These are phyloP conservation scores for Isoperla grammatica DNA, from an alignment of 2,888 invertebrate species.

Conservation along the genomic window DNA sequence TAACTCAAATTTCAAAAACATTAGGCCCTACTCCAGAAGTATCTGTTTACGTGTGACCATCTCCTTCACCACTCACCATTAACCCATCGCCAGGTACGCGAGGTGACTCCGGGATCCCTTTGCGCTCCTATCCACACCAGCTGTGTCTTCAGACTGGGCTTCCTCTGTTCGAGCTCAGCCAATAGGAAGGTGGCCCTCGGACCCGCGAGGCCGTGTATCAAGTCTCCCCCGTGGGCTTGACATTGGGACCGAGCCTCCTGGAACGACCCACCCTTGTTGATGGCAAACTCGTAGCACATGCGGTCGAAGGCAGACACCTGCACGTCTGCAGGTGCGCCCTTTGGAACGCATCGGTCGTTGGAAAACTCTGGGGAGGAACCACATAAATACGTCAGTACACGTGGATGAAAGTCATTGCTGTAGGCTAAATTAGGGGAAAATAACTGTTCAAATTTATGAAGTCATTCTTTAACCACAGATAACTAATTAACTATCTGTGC, in stretches of 20 bases:
- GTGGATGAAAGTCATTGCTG: not conserved
- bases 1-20: too few species aligned
- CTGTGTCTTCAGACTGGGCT: slow-evolving; percentile 73
- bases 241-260: slow-evolving; percentile 75
- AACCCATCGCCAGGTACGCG: slow-evolving; percentile 85
- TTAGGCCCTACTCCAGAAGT: too few species aligned
- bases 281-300: slow-evolving; percentile 85
- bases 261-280: slow-evolving; percentile 75
- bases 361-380: slow-evolving; percentile 64
- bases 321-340: slow-evolving; percentile 69
- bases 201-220: slow-evolving; percentile 59
- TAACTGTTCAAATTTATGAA: too few species aligned
- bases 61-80: slow-evolving; percentile 59
- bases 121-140: slow-evolving; percentile 89
- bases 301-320: slow-evolving; percentile 77
- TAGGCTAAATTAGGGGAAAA: too few species aligned
- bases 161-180: slow-evolving; percentile 74
- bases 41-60: too few species aligned
- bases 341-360: slow-evolving; percentile 72
- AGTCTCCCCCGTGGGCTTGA: slow-evolving; percentile 60
- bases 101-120: slow-evolving; percentile 77
- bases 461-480: too few species aligned
- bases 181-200: slow-evolving; percentile 62
- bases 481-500: too few species aligned
- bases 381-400: slow-evolving; percentile 19